A percentile compares a stretch with the other conserved stretches of the same genome.
phyloP scores from a whole-genome alignment of 1,140 invertebrate genomes.

The Drosophila triauraria region DNA sequence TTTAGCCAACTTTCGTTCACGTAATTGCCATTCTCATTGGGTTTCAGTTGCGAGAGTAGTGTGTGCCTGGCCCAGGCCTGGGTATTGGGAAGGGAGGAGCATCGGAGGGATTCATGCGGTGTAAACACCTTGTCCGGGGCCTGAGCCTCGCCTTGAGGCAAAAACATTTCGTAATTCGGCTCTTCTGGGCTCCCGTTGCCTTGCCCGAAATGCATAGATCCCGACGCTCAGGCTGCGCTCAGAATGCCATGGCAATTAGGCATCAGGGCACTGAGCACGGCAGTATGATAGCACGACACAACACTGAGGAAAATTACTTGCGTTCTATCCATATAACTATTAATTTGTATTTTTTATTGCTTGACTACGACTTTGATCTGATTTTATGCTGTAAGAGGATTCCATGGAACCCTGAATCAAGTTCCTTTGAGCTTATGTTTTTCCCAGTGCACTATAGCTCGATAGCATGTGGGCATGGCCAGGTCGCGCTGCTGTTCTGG shows the following conservation, averaged over 20 bases:
- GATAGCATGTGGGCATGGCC: slow-evolving; percentile 30
- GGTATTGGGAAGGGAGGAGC: background rate
- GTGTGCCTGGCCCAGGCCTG: slow-evolving; percentile 5
- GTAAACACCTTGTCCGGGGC: slow-evolving; percentile 50
- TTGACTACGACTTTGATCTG: background rate
- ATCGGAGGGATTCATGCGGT: slow-evolving; percentile 25
- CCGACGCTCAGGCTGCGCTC: slow-evolving; percentile 46
- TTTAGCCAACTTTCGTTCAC: slow-evolving; percentile 50
- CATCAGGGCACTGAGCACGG: slow-evolving; percentile 22
- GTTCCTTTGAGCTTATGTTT: background rate
- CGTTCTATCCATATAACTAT: too few relatives aligned
- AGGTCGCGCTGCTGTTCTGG: slow-evolving; percentile 34
- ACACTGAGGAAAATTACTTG: slow-evolving; percentile 7
- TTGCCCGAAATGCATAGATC: slow-evolving; percentile 44
- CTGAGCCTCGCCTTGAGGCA: slow-evolving; percentile 32
- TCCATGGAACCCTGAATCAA: too few relatives aligned
- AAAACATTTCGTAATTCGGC: slow-evolving; percentile 48
- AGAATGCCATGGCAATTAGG: slow-evolving; percentile 53
- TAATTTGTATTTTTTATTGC: background rate
- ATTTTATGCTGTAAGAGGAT: background rate
- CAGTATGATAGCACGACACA: slow-evolving; percentile 15
- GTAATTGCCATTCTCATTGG: slow-evolving; percentile 54
- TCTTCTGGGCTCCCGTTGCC: slow-evolving; percentile 33
- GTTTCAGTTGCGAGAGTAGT: slow-evolving; percentile 43
- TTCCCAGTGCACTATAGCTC: slow-evolving; percentile 9